Percentiles rank a stretch among this genome's conserved stretches.
These are phyloP conservation scores for Gryllus longicercus DNA, from an alignment of 2,888 invertebrate species.

Conservation along the genomic window DNA sequence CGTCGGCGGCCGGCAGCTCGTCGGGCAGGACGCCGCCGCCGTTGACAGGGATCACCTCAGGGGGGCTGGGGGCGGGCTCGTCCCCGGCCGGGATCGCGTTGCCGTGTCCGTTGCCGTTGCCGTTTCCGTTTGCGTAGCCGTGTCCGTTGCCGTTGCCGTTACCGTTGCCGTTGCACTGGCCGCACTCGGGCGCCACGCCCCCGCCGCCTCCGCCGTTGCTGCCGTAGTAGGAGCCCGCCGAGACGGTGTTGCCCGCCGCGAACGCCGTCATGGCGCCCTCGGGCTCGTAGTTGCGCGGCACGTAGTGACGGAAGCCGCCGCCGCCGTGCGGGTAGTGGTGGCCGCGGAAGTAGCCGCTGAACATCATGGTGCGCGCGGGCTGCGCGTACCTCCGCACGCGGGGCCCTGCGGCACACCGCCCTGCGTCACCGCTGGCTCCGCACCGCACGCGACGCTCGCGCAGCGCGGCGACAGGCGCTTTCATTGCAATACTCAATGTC, in stretches of 20 bases:
- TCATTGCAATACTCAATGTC: too few species aligned
- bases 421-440: too few species aligned
- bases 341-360: conserved; percentile 43
- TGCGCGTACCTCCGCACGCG: background rate
- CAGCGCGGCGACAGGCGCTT: too few species aligned
- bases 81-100: background rate
- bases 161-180: conserved; percentile 24
- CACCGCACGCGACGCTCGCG: too few species aligned
- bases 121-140: conserved; percentile 22
- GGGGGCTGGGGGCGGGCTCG: background rate
- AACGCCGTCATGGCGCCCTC: conserved; percentile 48
- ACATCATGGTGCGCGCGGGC: conserved; percentile 43
- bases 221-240: conserved; percentile 46
- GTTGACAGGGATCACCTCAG: background rate
- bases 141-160: background rate
- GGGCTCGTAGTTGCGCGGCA: conserved; percentile 40
- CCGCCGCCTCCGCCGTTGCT: conserved; percentile 2
- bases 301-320: conserved; percentile 39
- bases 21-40: background rate
- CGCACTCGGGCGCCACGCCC: conserved; percentile 22
- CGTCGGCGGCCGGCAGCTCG: background rate
- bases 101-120: conserved; percentile 20
- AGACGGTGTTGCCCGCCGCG: conserved; percentile 46
- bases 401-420: background rate
- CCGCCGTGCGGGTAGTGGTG: conserved; percentile 30